These are phyloP conservation scores for Metalampra italica DNA, from an alignment of 2,888 invertebrate species.

Conservation along the genomic window DNA sequence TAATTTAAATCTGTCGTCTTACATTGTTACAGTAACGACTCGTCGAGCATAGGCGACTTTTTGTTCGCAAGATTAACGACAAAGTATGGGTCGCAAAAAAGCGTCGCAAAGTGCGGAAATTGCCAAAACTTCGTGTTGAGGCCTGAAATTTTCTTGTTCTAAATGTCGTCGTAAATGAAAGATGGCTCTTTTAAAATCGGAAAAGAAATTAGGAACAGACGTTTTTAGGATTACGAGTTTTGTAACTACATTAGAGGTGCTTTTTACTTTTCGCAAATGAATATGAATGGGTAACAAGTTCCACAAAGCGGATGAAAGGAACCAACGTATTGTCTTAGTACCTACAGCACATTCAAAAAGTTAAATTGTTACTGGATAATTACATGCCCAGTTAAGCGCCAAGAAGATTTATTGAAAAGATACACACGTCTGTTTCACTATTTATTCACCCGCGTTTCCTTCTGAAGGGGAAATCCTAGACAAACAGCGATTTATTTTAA, in stretches of 20 bases:
- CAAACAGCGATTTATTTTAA: too few species aligned
- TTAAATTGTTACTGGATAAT: constrained; percentile 5
- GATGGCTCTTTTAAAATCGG: constrained; percentile 75
- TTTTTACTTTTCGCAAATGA: constrained; percentile 34
- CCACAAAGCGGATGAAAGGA: background rate
- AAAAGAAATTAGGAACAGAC: constrained; percentile 76
- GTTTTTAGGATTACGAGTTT: constrained; percentile 73
- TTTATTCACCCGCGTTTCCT: background rate
- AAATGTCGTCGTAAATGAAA: constrained; percentile 76
- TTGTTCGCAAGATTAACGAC: constrained; percentile 74
- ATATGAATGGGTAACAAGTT: constrained; percentile 7
- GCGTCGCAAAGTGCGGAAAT: constrained; percentile 69
- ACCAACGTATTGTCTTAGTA: background rate
- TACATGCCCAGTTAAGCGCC: background rate
- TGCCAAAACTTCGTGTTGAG: constrained; percentile 75
- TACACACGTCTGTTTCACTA: background rate
- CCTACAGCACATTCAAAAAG: constrained; percentile 5
- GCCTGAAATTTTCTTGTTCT: constrained; percentile 74
- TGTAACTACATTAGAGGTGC: constrained; percentile 54
- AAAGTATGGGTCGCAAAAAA: constrained; percentile 73
- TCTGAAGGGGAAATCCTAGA: too few species aligned
- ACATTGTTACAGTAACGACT: constrained; percentile 59
- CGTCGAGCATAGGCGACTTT: constrained; percentile 59
- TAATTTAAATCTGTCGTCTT: constrained; percentile 62
- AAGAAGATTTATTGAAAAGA: constrained; percentile 1